A percentile compares a stretch with the other conserved stretches of the same genome.
phyloP scores from a whole-genome alignment of 2,113 vertebrate genomes.

The Neotoma lepida region DNA sequence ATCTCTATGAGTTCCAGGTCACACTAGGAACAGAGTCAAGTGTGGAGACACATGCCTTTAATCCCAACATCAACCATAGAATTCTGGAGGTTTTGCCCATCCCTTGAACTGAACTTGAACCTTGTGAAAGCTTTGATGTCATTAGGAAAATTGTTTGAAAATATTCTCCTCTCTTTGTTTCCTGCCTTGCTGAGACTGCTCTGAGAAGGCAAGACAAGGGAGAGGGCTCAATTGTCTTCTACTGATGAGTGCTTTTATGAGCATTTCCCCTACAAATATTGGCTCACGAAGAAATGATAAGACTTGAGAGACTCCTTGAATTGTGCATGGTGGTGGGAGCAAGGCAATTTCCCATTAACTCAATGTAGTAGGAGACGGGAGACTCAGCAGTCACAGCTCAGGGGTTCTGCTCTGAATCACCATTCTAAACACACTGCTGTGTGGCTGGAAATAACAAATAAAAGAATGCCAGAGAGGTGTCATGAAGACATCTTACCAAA shows the following conservation, averaged over 20 bases:
- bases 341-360: background rate
- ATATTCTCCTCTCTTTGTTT: slow-evolving; percentile 60
- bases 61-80: too few species aligned
- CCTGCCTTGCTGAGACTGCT: background rate
- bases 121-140: slow-evolving; percentile 21
- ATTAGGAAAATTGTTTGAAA: slow-evolving; percentile 63
- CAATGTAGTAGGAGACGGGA: background rate
- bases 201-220: background rate
- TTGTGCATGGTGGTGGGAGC: background rate
- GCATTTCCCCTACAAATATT: background rate
- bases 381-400: background rate
- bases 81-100: slow-evolving; percentile 62
- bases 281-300: background rate
- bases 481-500: background rate
- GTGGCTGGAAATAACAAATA: background rate
- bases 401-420: background rate
- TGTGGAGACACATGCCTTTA: too few species aligned
- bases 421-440: background rate
- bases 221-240: background rate
- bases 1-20: too few species aligned
- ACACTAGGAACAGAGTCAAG: too few species aligned
- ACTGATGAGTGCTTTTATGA: background rate
- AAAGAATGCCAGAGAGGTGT: background rate
- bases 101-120: slow-evolving; percentile 71
- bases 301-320: background rate